Evolutionary conservation across 2,113 vertebrate genomes (phyloP), one percentile per base, ranked within the genome.

Genomic region (Ornithorhynchus anatinus): DNA sequence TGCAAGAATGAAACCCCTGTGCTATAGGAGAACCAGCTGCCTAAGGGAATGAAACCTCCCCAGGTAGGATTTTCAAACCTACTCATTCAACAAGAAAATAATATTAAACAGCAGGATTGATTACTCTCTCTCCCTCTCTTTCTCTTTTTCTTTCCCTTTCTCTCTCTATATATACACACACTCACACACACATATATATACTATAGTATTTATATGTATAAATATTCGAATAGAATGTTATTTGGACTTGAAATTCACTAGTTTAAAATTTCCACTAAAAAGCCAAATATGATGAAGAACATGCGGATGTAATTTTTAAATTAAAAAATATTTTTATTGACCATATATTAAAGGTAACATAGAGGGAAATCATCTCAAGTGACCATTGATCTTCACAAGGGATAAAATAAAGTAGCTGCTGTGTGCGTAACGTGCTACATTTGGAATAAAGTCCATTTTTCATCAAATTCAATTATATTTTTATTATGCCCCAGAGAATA

Each of bases 381-480:
- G 90, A 84, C 85, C 80, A 87, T 89, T 90, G 90, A 88, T 89
- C 86, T 92, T 92, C 84, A 42, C 77, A 61, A 87, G 75, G 82
- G 77, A 78, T 87, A 77, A 82, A 86, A 82, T 89, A 89, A 89
- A 84, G 69, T 64, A 81, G 71, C 69, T 79, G 50, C 37, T 83
- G 13, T 77, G 0, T 74, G 65, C 23, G 37, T 70, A 66, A n/a
- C 68, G 56, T 86, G 79, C 83, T 88, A 65, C 74, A 86, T 72
- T 85, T 88, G 85, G 85, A 88, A 85, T 88, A 75, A 76, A 84
- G 77, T 79, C 85, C 73, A 87, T 91, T 89, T 91, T 89, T 91
- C 88, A 91, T 82, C 74, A 81, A 75, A 78, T 85, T 87, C 88
- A 91, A 91, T 91, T 91, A 92, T 89, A 77, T 68, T 89, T 89